phyloP scores from a whole-genome alignment of 1,140 invertebrate species.

The Tetramorium alpestre region DNA sequence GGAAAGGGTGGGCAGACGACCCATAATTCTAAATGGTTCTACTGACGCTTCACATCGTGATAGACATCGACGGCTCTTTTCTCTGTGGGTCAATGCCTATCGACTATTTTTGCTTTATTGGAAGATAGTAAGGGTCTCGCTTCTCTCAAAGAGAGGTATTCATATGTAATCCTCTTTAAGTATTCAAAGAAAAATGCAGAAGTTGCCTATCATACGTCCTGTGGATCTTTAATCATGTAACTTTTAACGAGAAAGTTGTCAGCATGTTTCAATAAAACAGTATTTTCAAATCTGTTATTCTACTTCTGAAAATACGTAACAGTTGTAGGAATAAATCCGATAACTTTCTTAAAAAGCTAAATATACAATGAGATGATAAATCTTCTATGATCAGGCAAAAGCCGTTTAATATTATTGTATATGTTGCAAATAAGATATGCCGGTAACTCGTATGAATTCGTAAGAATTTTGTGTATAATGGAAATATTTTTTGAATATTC shows the following conservation, averaged over 20 bases:
- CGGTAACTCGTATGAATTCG: background rate
- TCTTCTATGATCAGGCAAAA: background rate
- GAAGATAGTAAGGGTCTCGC: conserved; percentile 23
- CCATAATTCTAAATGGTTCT: conserved; percentile 9
- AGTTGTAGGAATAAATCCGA: background rate
- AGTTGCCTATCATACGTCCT: background rate
- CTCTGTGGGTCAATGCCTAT: conserved; percentile 54
- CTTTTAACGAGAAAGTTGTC: conserved; percentile 2
- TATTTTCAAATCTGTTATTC: background rate
- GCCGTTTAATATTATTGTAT: too few relatives aligned
- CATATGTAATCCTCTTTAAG: background rate
- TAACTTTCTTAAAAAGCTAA: background rate
- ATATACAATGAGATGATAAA: background rate
- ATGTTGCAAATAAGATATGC: background rate
- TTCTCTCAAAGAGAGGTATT: conserved; percentile 5
- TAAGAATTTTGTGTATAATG: background rate
- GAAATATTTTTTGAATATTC: background rate
- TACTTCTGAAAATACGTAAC: background rate
- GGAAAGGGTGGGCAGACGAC: background rate
- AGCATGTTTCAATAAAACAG: background rate
- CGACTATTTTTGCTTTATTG: conserved; percentile 50
- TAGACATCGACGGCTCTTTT: conserved; percentile 19
- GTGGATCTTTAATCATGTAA: background rate
- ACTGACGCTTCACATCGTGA: conserved; percentile 20
- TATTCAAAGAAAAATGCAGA: conserved; percentile 15